These are phyloP conservation scores for Drosophila teissieri DNA, from an alignment of 1,140 invertebrate species.

Conservation along the genomic window DNA sequence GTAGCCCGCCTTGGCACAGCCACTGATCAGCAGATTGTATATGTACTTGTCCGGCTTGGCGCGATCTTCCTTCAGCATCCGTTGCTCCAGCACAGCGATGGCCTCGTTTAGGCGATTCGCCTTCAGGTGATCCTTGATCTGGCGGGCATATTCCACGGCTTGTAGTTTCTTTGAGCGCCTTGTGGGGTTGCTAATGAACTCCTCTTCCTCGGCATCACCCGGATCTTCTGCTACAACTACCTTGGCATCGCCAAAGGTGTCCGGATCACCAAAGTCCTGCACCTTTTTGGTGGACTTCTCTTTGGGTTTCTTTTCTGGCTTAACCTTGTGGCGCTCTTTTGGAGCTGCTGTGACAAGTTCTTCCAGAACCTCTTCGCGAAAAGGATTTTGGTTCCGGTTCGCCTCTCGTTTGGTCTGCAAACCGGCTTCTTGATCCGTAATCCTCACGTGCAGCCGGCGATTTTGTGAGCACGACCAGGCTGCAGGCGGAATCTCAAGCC, in stretches of 20 bases:
- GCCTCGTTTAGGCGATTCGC: slow-evolving; percentile 89
- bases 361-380: slow-evolving; percentile 9
- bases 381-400: slow-evolving; percentile 45
- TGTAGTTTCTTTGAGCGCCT: slow-evolving; percentile 85
- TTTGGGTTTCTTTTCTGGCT: not conserved
- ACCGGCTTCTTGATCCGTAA: slow-evolving; percentile 70
- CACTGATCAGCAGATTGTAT: slow-evolving; percentile 92
- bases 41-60: slow-evolving; percentile 91
- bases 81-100: slow-evolving; percentile 89
- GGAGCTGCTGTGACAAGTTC: not conserved
- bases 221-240: not conserved
- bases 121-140: slow-evolving; percentile 89
- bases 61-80: slow-evolving; percentile 90
- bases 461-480: slow-evolving; percentile 6
- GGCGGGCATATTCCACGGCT: slow-evolving; percentile 87
- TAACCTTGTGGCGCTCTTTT: not conserved
- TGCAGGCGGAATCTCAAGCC: not conserved
- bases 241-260: slow-evolving; percentile 55
- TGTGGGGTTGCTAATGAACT: slow-evolving; percentile 85
- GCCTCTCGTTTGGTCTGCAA: slow-evolving; percentile 54
- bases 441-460: slow-evolving; percentile 60
- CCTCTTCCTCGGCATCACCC: slow-evolving; percentile 86
- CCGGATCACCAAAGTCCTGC: slow-evolving; percentile 32
- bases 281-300: slow-evolving; percentile 3
- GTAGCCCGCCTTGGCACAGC: slow-evolving; percentile 92